These are phyloP conservation scores for Hypanus sabinus DNA, from an alignment of 2,113 vertebrate genomes.

Conservation along the genomic window DNA sequence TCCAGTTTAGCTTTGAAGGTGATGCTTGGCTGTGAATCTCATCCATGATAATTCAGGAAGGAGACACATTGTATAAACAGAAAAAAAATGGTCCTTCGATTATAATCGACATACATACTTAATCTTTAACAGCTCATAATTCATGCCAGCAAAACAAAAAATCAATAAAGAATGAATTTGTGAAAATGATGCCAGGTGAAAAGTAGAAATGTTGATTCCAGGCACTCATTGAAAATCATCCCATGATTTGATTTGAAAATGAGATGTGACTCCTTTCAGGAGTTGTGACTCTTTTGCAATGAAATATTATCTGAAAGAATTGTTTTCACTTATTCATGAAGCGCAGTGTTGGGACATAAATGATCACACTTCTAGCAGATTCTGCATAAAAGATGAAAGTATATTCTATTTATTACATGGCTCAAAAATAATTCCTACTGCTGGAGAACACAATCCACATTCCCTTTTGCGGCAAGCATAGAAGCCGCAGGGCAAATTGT, in stretches of 20 bases:
- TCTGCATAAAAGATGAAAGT: neutral
- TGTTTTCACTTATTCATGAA: conserved; percentile 17
- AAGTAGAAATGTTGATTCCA: neutral
- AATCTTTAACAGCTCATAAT: neutral
- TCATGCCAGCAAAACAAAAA: conserved; percentile 9
- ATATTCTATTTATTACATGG: neutral
- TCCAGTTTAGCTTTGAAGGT: neutral
- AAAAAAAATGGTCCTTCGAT: neutral
- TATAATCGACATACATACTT: neutral
- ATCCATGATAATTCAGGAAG: neutral
- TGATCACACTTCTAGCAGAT: neutral
- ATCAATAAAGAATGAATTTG: neutral
- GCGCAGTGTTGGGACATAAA: neutral
- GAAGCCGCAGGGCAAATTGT: conserved; percentile 2
- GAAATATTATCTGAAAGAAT: conserved; percentile 15
- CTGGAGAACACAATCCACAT: neutral
- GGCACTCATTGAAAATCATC: neutral
- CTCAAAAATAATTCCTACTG: neutral
- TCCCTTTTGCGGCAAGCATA: neutral
- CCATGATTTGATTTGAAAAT: neutral
- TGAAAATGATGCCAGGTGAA: neutral
- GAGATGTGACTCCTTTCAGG: neutral
- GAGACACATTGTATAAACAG: neutral
- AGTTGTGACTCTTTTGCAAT: neutral
- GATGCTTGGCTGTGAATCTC: neutral